phyloP scores from a whole-genome alignment of 2,797 vertebrate genomes.

The Microhierax caerulescens region DNA sequence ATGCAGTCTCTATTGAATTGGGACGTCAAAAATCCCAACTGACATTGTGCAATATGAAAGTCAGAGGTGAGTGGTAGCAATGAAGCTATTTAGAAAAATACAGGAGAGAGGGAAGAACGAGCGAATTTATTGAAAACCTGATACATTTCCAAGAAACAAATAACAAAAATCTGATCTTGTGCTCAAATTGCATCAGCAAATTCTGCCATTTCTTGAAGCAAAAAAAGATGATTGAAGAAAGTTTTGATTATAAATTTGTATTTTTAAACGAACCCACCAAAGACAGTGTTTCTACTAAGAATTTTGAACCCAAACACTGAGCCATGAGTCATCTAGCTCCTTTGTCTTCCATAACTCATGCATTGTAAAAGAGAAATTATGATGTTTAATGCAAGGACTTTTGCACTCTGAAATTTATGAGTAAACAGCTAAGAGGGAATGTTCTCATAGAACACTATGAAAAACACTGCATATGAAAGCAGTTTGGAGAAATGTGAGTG shows the following conservation, averaged over 20 bases:
- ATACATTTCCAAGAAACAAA: background rate
- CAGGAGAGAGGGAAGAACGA: background rate
- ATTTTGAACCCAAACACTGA: background rate
- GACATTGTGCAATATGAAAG: background rate
- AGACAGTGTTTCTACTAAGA: background rate
- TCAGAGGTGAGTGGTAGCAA: background rate
- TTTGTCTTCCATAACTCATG: background rate
- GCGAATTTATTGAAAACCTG: background rate
- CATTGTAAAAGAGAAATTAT: background rate
- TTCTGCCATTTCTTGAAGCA: background rate
- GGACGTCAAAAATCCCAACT: background rate
- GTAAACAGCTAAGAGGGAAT: background rate
- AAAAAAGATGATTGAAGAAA: background rate
- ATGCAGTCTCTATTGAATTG: background rate
- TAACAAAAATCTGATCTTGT: background rate
- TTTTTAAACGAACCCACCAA: background rate
- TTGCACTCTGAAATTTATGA: background rate
- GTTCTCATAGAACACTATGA: background rate
- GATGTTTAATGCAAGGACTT: background rate
- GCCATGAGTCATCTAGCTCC: background rate
- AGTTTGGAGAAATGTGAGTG: accelerated
- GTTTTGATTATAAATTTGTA: background rate
- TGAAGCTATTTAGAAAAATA: background rate
- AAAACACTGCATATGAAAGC: background rate
- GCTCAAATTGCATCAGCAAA: background rate